These are phyloP conservation scores for Euplexia lucipara DNA, from an alignment of 2,888 invertebrate genomes.

Conservation along the genomic window DNA sequence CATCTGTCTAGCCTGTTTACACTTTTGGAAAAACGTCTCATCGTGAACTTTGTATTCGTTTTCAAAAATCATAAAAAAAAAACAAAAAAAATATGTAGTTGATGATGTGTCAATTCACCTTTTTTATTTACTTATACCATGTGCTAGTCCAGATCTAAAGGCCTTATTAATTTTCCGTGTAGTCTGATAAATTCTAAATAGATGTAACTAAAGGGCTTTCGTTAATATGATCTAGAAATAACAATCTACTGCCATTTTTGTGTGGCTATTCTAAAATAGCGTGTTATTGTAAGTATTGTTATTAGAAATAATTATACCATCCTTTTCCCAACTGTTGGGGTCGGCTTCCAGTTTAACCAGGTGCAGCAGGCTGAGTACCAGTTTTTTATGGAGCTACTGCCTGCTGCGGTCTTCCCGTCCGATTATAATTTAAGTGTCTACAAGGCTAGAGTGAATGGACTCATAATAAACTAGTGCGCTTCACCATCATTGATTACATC, in stretches of 20 bases:
- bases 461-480: too few relatives aligned
- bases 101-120: not conserved
- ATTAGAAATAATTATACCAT: slow-evolving; percentile 59
- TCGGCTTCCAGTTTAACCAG: too few relatives aligned
- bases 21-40: slow-evolving; percentile 6
- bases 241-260: slow-evolving; percentile 27
- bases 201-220: not conserved
- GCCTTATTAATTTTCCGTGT: slow-evolving; percentile 1
- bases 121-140: slow-evolving; percentile 1
- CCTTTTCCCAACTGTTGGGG: too few relatives aligned
- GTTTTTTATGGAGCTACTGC: too few relatives aligned
- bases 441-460: too few relatives aligned
- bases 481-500: too few relatives aligned
- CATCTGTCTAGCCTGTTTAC: too few relatives aligned
- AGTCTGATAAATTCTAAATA: slow-evolving; percentile 10
- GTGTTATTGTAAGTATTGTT: slow-evolving; percentile 56
- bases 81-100: slow-evolving; percentile 2
- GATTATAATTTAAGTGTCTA: too few relatives aligned
- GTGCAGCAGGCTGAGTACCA: too few relatives aligned
- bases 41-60: slow-evolving; percentile 1
- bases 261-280: slow-evolving; percentile 28
- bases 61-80: slow-evolving; percentile 16
- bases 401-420: too few relatives aligned
- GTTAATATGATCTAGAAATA: slow-evolving; percentile 13
- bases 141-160: too few relatives aligned